Percentiles rank a stretch among this genome's conserved stretches.
phyloP scores from a whole-genome alignment of 2,888 invertebrate species.

The Leptopilina myrica region DNA sequence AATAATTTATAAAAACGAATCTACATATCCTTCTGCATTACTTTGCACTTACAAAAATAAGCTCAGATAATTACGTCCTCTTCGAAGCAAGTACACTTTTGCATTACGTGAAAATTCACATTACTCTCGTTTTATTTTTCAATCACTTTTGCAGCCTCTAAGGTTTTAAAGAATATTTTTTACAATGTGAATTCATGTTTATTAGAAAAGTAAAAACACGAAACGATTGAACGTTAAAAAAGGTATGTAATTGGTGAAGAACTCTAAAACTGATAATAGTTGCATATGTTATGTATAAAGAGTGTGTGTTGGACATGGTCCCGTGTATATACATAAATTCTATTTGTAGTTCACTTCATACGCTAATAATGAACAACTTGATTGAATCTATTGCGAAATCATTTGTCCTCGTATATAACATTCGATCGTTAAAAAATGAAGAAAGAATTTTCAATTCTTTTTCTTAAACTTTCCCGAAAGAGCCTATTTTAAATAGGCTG shows the following conservation, averaged over 20 bases:
- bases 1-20: background rate
- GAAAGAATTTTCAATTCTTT: slow-evolving; percentile 60
- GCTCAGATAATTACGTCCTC: slow-evolving; percentile 14
- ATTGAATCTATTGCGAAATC: slow-evolving; percentile 23
- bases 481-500: slow-evolving; percentile 64
- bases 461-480: slow-evolving; percentile 64
- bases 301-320: slow-evolving; percentile 65
- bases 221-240: too few species aligned
- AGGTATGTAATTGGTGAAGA: too few species aligned
- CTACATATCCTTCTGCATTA: background rate
- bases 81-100: slow-evolving; percentile 11
- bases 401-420: slow-evolving; percentile 5
- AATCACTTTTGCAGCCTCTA: slow-evolving; percentile 13
- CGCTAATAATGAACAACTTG: slow-evolving; percentile 53
- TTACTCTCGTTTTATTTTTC: slow-evolving; percentile 41
- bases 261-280: too few species aligned
- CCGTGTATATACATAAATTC: slow-evolving; percentile 66
- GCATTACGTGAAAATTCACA: slow-evolving; percentile 11
- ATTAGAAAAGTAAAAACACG: background rate
- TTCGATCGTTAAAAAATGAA: slow-evolving; percentile 49
- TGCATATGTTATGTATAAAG: slow-evolving; percentile 36
- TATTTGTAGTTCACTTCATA: slow-evolving; percentile 65
- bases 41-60: slow-evolving; percentile 10
- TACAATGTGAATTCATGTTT: background rate
- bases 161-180: slow-evolving; percentile 32